Conservation (phyloP, 1,140 invertebrate genomes). For the Plectus sambesii region DNA sequence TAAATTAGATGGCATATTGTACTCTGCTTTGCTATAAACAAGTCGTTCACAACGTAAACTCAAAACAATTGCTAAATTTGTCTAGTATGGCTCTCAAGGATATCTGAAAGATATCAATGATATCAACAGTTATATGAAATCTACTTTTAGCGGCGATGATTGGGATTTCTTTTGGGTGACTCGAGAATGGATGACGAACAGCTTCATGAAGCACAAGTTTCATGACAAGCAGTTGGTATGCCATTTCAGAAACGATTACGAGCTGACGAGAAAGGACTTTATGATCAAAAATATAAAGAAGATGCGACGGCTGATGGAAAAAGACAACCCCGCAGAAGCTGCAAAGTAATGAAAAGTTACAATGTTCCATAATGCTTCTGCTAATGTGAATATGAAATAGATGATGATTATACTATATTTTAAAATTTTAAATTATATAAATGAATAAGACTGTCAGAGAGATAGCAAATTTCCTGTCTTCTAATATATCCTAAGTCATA, state of each 20-base stretch:
- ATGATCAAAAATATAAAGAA: conserved; percentile 52
- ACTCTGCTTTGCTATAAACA: too few species aligned
- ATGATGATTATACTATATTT: too few species aligned
- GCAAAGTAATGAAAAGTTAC: conserved; percentile 43
- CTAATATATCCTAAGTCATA: too few species aligned
- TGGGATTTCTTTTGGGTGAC: conserved; percentile 53
- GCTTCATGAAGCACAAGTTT: conserved; percentile 50
- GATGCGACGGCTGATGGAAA: conserved; percentile 46
- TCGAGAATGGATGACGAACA: conserved; percentile 49
- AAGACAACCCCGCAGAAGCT: conserved; percentile 30
- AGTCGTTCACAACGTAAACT: not conserved
- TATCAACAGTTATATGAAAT: not conserved
- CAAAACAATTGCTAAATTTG: conserved; percentile 15
- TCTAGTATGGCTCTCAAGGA: conserved; percentile 22
- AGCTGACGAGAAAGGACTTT: conserved; percentile 50
- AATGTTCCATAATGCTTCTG: too few species aligned
- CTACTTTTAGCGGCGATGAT: conserved; percentile 47
- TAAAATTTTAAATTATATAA: too few species aligned
- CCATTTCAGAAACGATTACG: conserved; percentile 52
- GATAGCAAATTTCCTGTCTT: too few species aligned
- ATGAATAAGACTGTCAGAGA: too few species aligned
- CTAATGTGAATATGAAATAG: too few species aligned
- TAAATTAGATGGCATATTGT: too few species aligned
- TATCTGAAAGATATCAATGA: conserved; percentile 25
- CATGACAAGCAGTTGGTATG: conserved; percentile 50